Conservation (phyloP, 1,140 invertebrate species). For the Bombus balteatus region DNA sequence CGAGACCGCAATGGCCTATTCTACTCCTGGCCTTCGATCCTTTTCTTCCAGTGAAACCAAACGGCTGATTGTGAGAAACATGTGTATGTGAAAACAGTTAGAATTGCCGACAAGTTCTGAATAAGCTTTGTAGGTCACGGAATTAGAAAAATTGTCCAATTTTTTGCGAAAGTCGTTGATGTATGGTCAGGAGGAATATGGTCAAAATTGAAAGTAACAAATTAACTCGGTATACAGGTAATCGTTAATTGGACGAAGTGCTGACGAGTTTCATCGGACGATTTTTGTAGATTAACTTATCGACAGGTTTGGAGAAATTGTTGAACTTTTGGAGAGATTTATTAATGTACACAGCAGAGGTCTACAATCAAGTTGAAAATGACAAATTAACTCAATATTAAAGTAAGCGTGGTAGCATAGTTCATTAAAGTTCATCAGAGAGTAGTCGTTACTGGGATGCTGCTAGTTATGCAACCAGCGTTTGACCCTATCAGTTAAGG, state of each 20-base stretch:
- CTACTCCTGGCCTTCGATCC: constrained; percentile 19
- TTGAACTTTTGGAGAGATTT: neutral
- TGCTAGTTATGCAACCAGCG: constrained; percentile 2
- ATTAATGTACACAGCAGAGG: neutral
- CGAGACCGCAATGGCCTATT: constrained; percentile 69
- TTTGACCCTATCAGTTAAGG: constrained; percentile 17
- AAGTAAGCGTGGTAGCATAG: neutral
- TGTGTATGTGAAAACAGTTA: neutral
- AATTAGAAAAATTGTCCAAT: too few species aligned
- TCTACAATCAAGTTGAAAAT: too few species aligned
- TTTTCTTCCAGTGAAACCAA: neutral
- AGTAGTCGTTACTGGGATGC: neutral
- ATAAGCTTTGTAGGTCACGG: too few species aligned
- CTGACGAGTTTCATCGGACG: neutral
- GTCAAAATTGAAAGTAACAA: too few species aligned
- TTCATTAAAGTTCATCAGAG: constrained; percentile 1
- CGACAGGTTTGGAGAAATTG: neutral
- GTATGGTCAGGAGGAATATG: too few species aligned
- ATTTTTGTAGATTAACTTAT: neutral
- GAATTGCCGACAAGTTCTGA: too few species aligned
- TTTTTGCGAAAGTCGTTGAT: too few species aligned
- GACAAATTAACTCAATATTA: too few species aligned
- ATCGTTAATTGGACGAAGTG: too few species aligned
- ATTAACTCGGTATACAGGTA: too few species aligned
- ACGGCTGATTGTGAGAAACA: neutral